These are phyloP conservation scores for Argyresthia goedartella DNA, from an alignment of 2,888 invertebrate species.

Conservation along the genomic window DNA sequence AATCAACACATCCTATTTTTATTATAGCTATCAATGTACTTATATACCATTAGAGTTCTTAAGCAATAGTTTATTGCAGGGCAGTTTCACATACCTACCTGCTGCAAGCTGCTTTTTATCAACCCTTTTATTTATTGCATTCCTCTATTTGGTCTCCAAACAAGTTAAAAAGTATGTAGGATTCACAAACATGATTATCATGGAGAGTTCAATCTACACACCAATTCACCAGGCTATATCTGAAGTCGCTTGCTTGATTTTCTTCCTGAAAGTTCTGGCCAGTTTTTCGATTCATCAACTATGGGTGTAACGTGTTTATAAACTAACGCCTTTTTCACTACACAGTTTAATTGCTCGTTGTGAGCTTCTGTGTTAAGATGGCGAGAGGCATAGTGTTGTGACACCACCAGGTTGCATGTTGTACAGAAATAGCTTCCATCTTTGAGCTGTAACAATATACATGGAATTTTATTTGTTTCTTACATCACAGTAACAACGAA, in stretches of 20 bases:
- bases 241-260: background rate
- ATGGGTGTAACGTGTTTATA: conserved; percentile 19
- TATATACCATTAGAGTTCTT: too few species aligned
- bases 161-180: background rate
- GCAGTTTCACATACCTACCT: too few species aligned
- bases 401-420: conserved; percentile 33
- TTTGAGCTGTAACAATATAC: conserved; percentile 26
- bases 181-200: background rate
- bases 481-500: background rate
- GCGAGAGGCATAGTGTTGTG: conserved; percentile 17
- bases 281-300: background rate
- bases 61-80: too few species aligned
- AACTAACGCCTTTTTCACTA: conserved; percentile 16
- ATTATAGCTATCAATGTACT: too few species aligned
- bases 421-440: conserved; percentile 30
- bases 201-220: background rate
- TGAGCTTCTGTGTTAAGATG: conserved; percentile 31
- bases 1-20: too few species aligned
- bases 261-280: background rate
- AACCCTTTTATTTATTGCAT: background rate
- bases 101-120: too few species aligned
- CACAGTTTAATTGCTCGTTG: conserved; percentile 22
- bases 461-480: background rate
- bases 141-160: background rate
- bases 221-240: background rate